Evolutionary conservation across 2,888 invertebrate genomes (phyloP).

Genomic region (Drosophila peninsularis): DNA sequence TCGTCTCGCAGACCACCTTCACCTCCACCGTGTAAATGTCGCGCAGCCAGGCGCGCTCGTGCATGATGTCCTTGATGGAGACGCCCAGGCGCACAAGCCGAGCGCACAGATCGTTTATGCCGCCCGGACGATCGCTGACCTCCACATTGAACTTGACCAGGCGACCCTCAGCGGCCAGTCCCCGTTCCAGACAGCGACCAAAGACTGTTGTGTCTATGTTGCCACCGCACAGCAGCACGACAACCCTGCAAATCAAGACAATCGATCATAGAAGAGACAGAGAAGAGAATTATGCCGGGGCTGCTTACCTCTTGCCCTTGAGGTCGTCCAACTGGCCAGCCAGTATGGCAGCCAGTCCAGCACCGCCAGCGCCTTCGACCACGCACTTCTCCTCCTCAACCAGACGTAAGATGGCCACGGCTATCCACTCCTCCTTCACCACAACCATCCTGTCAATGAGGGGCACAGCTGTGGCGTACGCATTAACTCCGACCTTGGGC

Average conservation of each 20-base stretch:
- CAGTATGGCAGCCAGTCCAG: constrained; percentile 93
- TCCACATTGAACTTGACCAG: constrained; percentile 91
- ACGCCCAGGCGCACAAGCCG: constrained; percentile 91
- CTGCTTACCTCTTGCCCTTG: constrained; percentile 89
- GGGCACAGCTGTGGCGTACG: constrained; percentile 89
- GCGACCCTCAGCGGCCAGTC: constrained; percentile 93
- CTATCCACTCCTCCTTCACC: constrained; percentile 93
- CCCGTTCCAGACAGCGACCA: constrained; percentile 94
- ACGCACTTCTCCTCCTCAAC: constrained; percentile 95
- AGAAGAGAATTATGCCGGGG: accelerated
- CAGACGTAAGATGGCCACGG: constrained; percentile 91
- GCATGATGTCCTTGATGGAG: constrained; percentile 97
- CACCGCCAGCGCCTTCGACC: constrained; percentile 96
- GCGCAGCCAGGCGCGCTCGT: constrained; percentile 97
- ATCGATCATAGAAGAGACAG: not conserved
- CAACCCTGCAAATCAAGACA: constrained; percentile 87
- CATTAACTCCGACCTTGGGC: constrained; percentile 94
- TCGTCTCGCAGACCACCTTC: constrained; percentile 95
- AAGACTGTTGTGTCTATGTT: constrained; percentile 97
- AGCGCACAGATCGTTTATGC: constrained; percentile 92
- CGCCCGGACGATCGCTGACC: constrained; percentile 94
- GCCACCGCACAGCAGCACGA: constrained; percentile 93
- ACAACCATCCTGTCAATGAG: constrained; percentile 92
- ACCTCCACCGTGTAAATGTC: constrained; percentile 94
- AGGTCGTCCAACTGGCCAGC: constrained; percentile 92